A percentile compares a stretch with the other conserved stretches of the same genome.
These are phyloP conservation scores for Colostygia pectinataria DNA, from an alignment of 2,888 invertebrate species.

Conservation along the genomic window DNA sequence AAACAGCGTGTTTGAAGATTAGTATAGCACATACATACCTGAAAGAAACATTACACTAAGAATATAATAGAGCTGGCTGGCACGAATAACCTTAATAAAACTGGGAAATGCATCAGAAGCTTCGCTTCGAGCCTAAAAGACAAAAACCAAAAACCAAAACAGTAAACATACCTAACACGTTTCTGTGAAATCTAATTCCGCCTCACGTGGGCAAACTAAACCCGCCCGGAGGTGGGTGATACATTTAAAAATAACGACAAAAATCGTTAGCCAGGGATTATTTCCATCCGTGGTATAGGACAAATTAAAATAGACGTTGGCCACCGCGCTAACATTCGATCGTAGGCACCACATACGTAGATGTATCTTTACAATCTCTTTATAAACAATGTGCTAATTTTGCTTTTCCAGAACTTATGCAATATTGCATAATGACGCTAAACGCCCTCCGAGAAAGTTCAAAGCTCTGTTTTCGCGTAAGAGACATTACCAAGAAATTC, in stretches of 20 bases:
- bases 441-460: conserved; percentile 19
- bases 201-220: conserved; percentile 25
- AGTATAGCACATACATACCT: too few relatives aligned
- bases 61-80: too few relatives aligned
- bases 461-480: conserved; percentile 27
- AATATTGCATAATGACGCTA: too few relatives aligned
- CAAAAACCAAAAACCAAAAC: not conserved
- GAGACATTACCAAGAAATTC: conserved; percentile 26
- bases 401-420: not conserved
- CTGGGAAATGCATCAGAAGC: not conserved
- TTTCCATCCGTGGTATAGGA: conserved; percentile 54
- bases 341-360: conserved; percentile 6
- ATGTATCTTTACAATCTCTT: too few relatives aligned
- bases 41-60: too few relatives aligned
- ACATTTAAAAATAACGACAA: conserved; percentile 61
- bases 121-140: not conserved
- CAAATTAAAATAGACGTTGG: conserved; percentile 52
- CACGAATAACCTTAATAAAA: not conserved
- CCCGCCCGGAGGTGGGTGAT: conserved; percentile 30
- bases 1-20: too few relatives aligned
- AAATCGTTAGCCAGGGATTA: conserved; percentile 64
- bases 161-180: conserved; percentile 22
- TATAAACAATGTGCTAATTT: too few relatives aligned
- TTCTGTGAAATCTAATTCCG: conserved; percentile 20
- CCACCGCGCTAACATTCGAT: conserved; percentile 32